Evolutionary conservation across 2,797 vertebrate genomes (phyloP).

Genomic region (Carduelis carduelis): DNA sequence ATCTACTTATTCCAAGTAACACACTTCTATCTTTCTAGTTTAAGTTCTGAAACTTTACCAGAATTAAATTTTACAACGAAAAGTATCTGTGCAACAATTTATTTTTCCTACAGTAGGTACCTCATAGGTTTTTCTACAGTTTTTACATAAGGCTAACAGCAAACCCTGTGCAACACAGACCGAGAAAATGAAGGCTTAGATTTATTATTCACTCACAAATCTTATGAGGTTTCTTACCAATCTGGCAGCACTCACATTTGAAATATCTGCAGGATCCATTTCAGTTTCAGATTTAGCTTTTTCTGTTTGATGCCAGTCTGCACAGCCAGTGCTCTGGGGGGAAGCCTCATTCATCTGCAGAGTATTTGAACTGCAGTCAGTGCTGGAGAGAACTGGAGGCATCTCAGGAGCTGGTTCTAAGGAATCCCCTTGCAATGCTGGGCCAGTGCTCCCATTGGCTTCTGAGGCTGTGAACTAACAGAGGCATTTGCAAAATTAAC

Average conservation of each 20-base stretch:
- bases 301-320: conserved; percentile 74
- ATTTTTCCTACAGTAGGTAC: background rate
- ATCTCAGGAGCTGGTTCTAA: conserved; percentile 48
- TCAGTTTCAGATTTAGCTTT: conserved; percentile 84
- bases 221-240: conserved; percentile 73
- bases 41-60: background rate
- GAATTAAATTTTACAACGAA: background rate
- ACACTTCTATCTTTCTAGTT: background rate
- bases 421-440: conserved; percentile 63
- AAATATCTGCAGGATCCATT: conserved; percentile 95
- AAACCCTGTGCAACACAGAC: background rate
- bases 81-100: background rate
- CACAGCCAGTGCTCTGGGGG: conserved; percentile 53
- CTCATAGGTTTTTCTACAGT: background rate
- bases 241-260: conserved; percentile 97
- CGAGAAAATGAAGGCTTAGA: background rate
- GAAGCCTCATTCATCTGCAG: conserved; percentile 62
- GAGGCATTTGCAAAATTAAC: conserved; percentile 39
- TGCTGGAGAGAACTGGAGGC: conserved; percentile 53
- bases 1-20: background rate
- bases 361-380: conserved; percentile 36
- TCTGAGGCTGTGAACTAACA: conserved; percentile 82
- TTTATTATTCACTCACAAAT: conserved; percentile 25
- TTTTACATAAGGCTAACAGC: background rate
- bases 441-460: conserved; percentile 72